Evolutionary conservation across 1,140 invertebrate genomes (phyloP).

Genomic region (Drosophila orosa): DNA sequence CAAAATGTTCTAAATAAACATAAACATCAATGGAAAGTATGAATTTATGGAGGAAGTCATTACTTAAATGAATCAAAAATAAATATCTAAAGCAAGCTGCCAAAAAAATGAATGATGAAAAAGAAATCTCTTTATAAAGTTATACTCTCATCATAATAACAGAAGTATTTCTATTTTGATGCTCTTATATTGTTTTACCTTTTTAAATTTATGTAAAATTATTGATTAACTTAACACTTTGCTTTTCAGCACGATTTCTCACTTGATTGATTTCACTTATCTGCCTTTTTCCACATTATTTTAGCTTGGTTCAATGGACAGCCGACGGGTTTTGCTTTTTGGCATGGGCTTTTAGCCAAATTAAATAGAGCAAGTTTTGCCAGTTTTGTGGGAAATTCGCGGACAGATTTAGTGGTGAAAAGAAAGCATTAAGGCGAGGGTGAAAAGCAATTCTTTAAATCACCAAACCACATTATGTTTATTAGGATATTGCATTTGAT

Average conservation of each 20-base stretch:
- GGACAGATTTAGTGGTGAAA: slow-evolving; percentile 10
- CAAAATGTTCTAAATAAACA: not conserved
- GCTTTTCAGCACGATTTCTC: slow-evolving; percentile 38
- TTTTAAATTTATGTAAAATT: not conserved
- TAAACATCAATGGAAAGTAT: not conserved
- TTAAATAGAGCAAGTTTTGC: slow-evolving; percentile 30
- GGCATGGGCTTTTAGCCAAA: slow-evolving; percentile 47
- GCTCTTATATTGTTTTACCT: not conserved
- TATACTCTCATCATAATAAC: not conserved
- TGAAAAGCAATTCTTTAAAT: not conserved
- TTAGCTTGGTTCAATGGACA: slow-evolving; percentile 13
- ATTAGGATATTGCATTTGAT: not conserved
- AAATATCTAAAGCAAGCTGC: slow-evolving; percentile 1
- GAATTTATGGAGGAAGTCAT: slow-evolving; percentile 14
- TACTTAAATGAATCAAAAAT: slow-evolving; percentile 13
- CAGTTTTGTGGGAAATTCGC: slow-evolving; percentile 27
- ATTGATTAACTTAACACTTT: slow-evolving; percentile 53
- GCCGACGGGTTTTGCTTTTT: slow-evolving; percentile 35
- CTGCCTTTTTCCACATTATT: slow-evolving; percentile 4
- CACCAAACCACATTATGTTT: not conserved
- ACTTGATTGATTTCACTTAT: slow-evolving; percentile 49
- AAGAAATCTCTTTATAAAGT: not conserved
- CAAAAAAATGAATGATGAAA: not conserved
- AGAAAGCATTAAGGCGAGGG: not conserved
- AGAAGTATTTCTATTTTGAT: not conserved